Percentiles rank a stretch among this genome's conserved stretches.
Evolutionary conservation across 2,113 vertebrate genomes (phyloP).

Genomic region (Thomomys bottae): DNA sequence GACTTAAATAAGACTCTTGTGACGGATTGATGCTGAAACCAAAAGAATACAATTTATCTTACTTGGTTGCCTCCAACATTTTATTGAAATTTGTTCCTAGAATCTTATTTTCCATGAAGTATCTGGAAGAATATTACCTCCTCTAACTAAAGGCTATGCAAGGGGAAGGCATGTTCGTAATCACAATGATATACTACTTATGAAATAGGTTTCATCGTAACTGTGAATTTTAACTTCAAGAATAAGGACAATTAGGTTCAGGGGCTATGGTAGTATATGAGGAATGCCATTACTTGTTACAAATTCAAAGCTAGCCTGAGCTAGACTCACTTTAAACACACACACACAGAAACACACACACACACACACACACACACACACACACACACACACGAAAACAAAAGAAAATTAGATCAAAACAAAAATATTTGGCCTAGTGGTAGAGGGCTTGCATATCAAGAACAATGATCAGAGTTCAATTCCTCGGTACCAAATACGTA

Average conservation of each 20-base stretch:
- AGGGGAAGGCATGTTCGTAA: background rate
- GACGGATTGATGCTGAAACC: background rate
- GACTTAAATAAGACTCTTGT: background rate
- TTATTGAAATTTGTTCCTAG: background rate
- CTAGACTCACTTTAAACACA: too few relatives aligned
- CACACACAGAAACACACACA: too few relatives aligned
- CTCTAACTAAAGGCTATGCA: background rate
- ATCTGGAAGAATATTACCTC: background rate
- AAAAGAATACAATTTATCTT: constrained; percentile 11
- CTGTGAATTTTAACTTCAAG: background rate
- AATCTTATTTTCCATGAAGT: constrained; percentile 8
- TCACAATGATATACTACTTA: background rate
- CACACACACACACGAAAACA: too few relatives aligned
- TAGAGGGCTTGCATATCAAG: too few relatives aligned
- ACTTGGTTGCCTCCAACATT: background rate
- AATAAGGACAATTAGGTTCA: constrained; percentile 11
- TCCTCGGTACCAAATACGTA: too few relatives aligned
- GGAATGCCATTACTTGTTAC: too few relatives aligned
- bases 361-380: too few relatives aligned
- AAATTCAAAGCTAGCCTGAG: too few relatives aligned
- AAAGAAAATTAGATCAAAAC: background rate
- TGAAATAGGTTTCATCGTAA: background rate
- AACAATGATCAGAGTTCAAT: too few relatives aligned
- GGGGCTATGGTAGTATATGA: too few relatives aligned
- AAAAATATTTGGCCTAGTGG: too few relatives aligned